phyloP scores from a whole-genome alignment of 1,140 invertebrate genomes.

The Eulimnadia texana region DNA sequence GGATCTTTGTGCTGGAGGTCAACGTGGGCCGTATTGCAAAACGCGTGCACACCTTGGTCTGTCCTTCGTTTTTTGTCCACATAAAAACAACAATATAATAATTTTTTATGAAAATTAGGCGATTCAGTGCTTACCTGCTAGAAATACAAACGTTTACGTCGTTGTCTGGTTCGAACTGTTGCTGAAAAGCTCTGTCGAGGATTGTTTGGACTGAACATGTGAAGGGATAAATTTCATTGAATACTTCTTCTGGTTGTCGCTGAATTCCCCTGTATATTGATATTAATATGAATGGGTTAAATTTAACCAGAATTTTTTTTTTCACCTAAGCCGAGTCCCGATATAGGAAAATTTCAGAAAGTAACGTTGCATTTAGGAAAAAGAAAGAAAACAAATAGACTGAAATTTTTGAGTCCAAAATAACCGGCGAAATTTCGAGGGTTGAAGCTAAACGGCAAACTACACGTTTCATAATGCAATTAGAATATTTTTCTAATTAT shows the following conservation, averaged over 20 bases:
- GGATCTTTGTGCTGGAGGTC: slow-evolving; percentile 3
- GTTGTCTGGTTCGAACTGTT: not conserved
- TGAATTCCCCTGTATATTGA: slow-evolving; percentile 8
- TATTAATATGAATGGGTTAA: not conserved
- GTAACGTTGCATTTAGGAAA: slow-evolving; percentile 13
- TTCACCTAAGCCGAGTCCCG: slow-evolving; percentile 9
- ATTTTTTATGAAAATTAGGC: not conserved
- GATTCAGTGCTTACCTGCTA: not conserved
- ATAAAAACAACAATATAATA: not conserved
- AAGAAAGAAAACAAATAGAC: not conserved
- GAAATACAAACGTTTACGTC: not conserved
- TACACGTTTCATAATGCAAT: too few species aligned
- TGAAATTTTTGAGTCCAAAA: too few species aligned
- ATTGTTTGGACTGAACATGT: slow-evolving; percentile 8
- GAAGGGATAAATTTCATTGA: slow-evolving; percentile 2
- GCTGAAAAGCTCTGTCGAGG: slow-evolving; percentile 5
- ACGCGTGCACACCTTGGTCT: slow-evolving; percentile 12
- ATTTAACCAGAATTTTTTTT: not conserved
- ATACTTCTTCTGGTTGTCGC: not conserved
- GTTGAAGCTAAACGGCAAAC: too few species aligned
- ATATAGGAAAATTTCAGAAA: slow-evolving; percentile 9
- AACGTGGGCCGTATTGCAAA: slow-evolving; percentile 12
- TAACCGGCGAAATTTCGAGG: too few species aligned
- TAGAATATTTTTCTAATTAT: too few species aligned
- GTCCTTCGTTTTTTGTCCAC: not conserved